phyloP scores from a whole-genome alignment of 2,113 vertebrate species.

The Orientallactaga bullata region DNA sequence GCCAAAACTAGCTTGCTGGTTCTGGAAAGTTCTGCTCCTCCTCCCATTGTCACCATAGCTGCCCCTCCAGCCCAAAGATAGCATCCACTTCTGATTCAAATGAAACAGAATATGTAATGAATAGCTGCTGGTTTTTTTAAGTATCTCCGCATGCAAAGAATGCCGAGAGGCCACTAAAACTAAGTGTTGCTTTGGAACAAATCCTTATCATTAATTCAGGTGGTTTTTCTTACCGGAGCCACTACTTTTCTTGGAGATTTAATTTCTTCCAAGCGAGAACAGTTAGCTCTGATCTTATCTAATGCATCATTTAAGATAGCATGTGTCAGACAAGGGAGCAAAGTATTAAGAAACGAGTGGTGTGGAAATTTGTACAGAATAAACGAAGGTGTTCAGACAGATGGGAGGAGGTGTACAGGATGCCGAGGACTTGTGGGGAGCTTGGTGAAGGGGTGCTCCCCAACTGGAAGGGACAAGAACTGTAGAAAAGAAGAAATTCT shows the following conservation, averaged over 20 bases:
- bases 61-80: constrained; percentile 84
- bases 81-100: constrained; percentile 86
- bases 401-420: accelerated
- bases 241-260: constrained; percentile 84
- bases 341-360: constrained; percentile 6
- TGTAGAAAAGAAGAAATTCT: constrained; percentile 3
- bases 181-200: constrained; percentile 86
- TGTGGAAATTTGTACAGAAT: accelerated
- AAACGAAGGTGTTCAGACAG: background rate
- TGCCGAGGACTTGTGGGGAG: accelerated
- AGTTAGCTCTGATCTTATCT: constrained; percentile 83
- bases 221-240: constrained; percentile 83
- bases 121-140: constrained; percentile 80
- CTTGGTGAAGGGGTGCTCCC: background rate
- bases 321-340: constrained; percentile 74
- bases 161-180: constrained; percentile 86
- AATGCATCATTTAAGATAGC: constrained; percentile 84
- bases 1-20: constrained; percentile 69
- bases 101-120: constrained; percentile 87
- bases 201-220: constrained; percentile 88
- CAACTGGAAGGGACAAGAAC: background rate
- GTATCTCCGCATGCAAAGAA: constrained; percentile 87
- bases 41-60: constrained; percentile 52
- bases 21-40: constrained; percentile 83
- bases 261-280: constrained; percentile 86